A percentile compares a stretch with the other conserved stretches of the same genome.
Conservation (phyloP, 2,113 vertebrate genomes). For the Marmota flaviventris region DNA sequence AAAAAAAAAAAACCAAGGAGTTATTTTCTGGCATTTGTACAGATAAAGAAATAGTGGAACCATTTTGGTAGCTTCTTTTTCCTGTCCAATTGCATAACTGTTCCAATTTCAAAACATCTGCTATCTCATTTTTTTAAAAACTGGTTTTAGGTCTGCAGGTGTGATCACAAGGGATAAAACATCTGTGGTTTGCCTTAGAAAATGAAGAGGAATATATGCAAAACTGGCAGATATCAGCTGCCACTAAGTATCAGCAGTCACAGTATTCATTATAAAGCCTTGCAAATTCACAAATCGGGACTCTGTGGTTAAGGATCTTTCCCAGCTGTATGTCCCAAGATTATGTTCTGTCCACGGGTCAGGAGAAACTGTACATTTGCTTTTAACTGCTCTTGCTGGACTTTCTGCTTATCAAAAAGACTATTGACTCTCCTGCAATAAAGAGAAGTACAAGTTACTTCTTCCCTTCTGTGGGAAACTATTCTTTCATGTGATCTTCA, state of each 20-base stretch:
- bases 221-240: conserved; percentile 83
- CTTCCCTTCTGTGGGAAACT: neutral
- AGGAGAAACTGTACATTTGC: conserved; percentile 53
- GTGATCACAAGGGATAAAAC: conserved; percentile 83
- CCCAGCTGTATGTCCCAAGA: conserved; percentile 76
- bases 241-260: conserved; percentile 74
- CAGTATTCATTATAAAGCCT: conserved; percentile 77
- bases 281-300: conserved; percentile 83
- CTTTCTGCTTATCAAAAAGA: conserved; percentile 53
- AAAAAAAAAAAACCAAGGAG: neutral
- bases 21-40: conserved; percentile 63
- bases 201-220: conserved; percentile 77
- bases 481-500: neutral
- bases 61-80: conserved; percentile 33
- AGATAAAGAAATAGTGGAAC: conserved; percentile 53
- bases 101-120: conserved; percentile 85
- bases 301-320: conserved; percentile 77
- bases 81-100: conserved; percentile 55
- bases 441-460: neutral
- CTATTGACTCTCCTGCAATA: neutral
- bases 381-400: conserved; percentile 61
- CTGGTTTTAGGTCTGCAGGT: conserved; percentile 85
- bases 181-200: conserved; percentile 83
- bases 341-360: conserved; percentile 61
- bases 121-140: conserved; percentile 11